Evolutionary conservation across 2,888 invertebrate genomes (phyloP), one percentile per base, ranked within the genome.

Genomic region (Cylloceria caligata): DNA sequence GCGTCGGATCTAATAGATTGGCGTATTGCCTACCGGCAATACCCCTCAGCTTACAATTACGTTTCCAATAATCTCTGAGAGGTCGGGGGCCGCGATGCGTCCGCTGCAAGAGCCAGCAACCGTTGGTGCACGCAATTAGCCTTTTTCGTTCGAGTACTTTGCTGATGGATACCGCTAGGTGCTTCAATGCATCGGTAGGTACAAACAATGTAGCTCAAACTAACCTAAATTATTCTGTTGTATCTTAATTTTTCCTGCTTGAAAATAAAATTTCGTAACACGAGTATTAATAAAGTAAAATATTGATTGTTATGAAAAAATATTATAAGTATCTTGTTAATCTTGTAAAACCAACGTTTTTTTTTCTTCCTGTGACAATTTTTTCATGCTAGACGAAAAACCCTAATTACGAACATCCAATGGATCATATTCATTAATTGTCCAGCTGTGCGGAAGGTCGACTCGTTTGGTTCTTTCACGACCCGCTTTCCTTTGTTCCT

Each of bases 371-470:
- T 13, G 3, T 13, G 13, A 13, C 3, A 3, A 24, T 11, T 52
- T 13, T 24, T 0, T 11, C 24, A 0, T 7, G 2, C 52, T 1
- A 3, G 9, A 52, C 24, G 52, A 52, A 52, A 52, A 24, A 11
- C 47, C 4, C 24, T 13, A 24, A 57, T 71, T 60, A 42, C 30
- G 60, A 62, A 21, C 39, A 60, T 36, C n/a, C n/a, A 19, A 47
- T 30, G 42, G 60, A 62, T 34, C 36, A 34, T 11, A 24, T 19
- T 62, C 60, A 49, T 62, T 72, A 62, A 73, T 73, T 73, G 60
- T 62, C 72, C 62, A 62, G 47, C 72, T 62, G 62, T 49, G 49
- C 42, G 69, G 72, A 73, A 62, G 62, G 47, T 62, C 62, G 62
- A 73, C 62, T 73, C 62, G 55, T 34, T 16, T 21, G 69, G 36